Percentiles rank a stretch among this genome's conserved stretches.
These are phyloP conservation scores for Lycodopsis pacificus DNA, from an alignment of 2,797 vertebrate genomes.

Conservation along the genomic window DNA sequence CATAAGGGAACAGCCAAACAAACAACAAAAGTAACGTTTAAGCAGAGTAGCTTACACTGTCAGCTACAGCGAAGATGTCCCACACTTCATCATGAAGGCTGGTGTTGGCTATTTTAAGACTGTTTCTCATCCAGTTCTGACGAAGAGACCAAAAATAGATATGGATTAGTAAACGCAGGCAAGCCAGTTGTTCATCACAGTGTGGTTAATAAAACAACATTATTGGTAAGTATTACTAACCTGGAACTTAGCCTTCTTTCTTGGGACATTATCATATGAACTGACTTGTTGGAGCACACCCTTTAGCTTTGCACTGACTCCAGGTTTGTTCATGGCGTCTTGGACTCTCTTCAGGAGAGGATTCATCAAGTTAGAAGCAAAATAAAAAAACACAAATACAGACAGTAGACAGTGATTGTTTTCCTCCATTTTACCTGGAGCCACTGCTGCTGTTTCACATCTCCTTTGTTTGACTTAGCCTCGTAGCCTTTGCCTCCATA, in stretches of 20 bases:
- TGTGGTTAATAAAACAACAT: not conserved
- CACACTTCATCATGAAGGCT: slow-evolving; percentile 91
- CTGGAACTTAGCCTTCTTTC: slow-evolving; percentile 96
- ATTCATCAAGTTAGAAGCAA: not conserved
- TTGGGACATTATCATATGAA: slow-evolving; percentile 92
- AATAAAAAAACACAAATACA: not conserved
- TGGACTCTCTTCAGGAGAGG: slow-evolving; percentile 87
- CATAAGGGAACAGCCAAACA: not conserved
- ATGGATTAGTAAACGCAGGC: not conserved
- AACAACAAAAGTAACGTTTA: not conserved
- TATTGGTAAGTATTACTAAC: slow-evolving; percentile 70
- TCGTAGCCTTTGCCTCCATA: slow-evolving; percentile 95
- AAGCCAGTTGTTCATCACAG: not conserved
- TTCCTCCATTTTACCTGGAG: slow-evolving; percentile 85
- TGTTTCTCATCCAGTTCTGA: slow-evolving; percentile 98
- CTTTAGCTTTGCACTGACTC: slow-evolving; percentile 85
- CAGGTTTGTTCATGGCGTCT: slow-evolving; percentile 89
- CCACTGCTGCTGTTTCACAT: slow-evolving; percentile 95
- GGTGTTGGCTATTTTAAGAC: slow-evolving; percentile 87
- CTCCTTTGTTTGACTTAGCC: slow-evolving; percentile 92
- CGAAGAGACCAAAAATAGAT: not conserved
- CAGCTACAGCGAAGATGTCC: slow-evolving; percentile 88
- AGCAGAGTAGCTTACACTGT: slow-evolving; percentile 82
- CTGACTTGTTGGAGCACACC: slow-evolving; percentile 91
- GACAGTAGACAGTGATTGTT: not conserved